These are phyloP conservation scores for Neosilurus hyrtlii DNA, from an alignment of 2,797 vertebrate genomes.

Conservation along the genomic window DNA sequence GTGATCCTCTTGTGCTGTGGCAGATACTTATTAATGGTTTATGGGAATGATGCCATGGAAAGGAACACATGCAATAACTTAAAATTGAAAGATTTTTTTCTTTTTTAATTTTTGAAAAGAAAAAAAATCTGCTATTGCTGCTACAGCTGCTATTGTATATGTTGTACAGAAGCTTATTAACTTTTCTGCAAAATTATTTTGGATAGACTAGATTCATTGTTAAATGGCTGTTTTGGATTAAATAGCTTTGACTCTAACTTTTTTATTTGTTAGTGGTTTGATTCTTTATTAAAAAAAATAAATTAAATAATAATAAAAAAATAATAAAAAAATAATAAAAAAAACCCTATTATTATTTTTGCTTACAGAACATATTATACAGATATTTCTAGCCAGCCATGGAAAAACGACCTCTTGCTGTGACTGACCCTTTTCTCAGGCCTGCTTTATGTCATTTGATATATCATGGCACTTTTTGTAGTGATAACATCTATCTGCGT, in stretches of 20 bases:
- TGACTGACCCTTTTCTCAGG: conserved; percentile 20
- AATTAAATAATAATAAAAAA: too few species aligned
- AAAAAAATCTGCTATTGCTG: background rate
- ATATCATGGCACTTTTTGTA: conserved; percentile 27
- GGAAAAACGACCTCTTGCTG: background rate
- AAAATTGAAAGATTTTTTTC: background rate
- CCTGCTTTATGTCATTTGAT: conserved; percentile 37
- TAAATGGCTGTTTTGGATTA: background rate
- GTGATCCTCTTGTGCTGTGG: background rate
- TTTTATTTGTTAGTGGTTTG: background rate
- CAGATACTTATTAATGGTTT: conserved; percentile 48
- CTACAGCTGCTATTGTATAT: conserved; percentile 20
- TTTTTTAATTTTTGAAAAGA: conserved; percentile 18
- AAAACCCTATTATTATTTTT: background rate
- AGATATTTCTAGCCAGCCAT: background rate
- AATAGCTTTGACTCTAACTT: background rate
- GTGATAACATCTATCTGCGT: conserved; percentile 45
- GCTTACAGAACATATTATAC: background rate
- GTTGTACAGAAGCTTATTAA: conserved; percentile 27
- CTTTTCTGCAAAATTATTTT: background rate
- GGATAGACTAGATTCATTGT: background rate
- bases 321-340: too few species aligned
- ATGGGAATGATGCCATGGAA: conserved; percentile 46
- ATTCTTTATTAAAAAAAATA: background rate
- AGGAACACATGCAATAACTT: background rate